These are phyloP conservation scores for Myiagra hebetior DNA, from an alignment of 2,113 vertebrate species.

Conservation along the genomic window DNA sequence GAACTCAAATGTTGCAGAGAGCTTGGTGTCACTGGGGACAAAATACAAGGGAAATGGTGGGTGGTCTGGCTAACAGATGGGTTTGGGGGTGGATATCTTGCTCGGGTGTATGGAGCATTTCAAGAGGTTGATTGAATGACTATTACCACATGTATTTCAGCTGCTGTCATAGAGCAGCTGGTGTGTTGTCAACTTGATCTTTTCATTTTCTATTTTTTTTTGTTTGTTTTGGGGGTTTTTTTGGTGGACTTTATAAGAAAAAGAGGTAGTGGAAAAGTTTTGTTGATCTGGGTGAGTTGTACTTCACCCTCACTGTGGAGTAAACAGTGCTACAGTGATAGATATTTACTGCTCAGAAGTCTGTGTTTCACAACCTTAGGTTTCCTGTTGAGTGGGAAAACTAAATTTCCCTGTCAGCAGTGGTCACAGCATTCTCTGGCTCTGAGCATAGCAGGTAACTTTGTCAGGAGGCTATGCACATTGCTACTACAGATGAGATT, in stretches of 20 bases:
- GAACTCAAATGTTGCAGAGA: background rate
- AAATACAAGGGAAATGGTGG: background rate
- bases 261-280: background rate
- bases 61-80: constrained; percentile 39
- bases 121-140: constrained; percentile 32
- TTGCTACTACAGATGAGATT: background rate
- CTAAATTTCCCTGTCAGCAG: background rate
- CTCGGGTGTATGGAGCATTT: constrained; percentile 28
- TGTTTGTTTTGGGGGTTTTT: background rate
- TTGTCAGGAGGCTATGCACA: background rate
- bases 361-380: background rate
- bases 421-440: background rate
- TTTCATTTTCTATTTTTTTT: background rate
- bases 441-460: background rate
- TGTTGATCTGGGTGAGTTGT: background rate
- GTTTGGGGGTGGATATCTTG: constrained; percentile 31
- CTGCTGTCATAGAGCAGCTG: constrained; percentile 43
- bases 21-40: background rate
- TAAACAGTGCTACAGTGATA: background rate
- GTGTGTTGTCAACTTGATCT: constrained; percentile 32
- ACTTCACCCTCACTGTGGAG: background rate
- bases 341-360: background rate
- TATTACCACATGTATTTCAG: constrained; percentile 31
- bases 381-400: background rate
- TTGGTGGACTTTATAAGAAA: background rate